Evolutionary conservation across 1,140 invertebrate genomes (phyloP), one percentile per base, ranked within the genome.

Genomic region (Chrysoperla carnea): DNA sequence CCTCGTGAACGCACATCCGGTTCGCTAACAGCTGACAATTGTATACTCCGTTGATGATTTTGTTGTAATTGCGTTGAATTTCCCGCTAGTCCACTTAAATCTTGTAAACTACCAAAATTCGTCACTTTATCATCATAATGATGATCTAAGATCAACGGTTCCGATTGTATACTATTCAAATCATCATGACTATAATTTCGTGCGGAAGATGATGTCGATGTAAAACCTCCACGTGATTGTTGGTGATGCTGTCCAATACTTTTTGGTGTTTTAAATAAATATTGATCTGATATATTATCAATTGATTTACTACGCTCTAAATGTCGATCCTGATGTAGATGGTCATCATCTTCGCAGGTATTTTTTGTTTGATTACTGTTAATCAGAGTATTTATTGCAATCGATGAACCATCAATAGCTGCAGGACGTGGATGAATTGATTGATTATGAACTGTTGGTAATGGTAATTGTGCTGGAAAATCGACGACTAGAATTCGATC

Each of bases 401-500:
- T 40, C 43, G 46, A 50, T 6, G 48, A 45, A 15, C 50, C 54
- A 42, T 55, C 49, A 29, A 58, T 55, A 13, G 52, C 53, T 7
- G 43, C 37, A 8, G 56, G 56, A 14, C 56, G 37, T 15, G 55
- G 53, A 50, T 40, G 13, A 48, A 49, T n/a, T 49, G 41, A 42
- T 52, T 49, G 7, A 33, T 45, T 45, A 11, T 37, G 38, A 13
- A 46, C 36, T 9, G 27, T 28, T 38, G 6, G 44, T 27, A 41
- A 37, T 41, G 60, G 50, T 27, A 57, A 49, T 47, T 64, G 58
- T 44, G 62, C 60, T 35, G 78, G 75, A 54, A 84, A 81, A 55
- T 90, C 84, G 0, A 84, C 80, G 0, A 87, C 73, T 37, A 83
- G 67, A 48, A 90, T 88, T 39, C 80, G 66, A 62, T 89, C 84